phyloP scores from a whole-genome alignment of 2,888 invertebrate species.

The Prenolepis imparis region DNA sequence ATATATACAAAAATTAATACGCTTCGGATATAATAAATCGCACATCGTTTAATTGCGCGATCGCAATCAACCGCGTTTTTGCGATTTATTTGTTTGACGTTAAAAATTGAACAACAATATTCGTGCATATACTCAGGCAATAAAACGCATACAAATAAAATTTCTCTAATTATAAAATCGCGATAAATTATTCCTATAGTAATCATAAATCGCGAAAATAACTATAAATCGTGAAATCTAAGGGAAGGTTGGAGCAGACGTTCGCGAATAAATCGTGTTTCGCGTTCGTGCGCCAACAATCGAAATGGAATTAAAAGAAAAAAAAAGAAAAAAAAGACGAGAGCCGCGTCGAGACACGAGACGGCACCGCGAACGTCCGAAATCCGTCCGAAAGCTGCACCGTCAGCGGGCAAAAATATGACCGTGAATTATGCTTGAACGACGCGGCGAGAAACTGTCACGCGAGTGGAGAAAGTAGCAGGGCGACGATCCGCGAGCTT shows the following conservation, averaged over 20 bases:
- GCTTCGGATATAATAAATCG: background rate
- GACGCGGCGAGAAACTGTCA: conserved; percentile 64
- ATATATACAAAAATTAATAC: background rate
- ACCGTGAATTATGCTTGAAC: conserved; percentile 79
- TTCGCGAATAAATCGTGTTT: background rate
- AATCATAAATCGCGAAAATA: conserved; percentile 1
- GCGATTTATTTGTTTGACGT: background rate
- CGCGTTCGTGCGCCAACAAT: conserved; percentile 10
- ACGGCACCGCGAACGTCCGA: conserved; percentile 1
- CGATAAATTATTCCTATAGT: conserved; percentile 34
- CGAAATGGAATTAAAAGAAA: conserved; percentile 14
- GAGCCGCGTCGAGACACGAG: background rate
- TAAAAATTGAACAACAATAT: background rate
- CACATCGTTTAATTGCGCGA: background rate
- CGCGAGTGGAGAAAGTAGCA: conserved; percentile 69
- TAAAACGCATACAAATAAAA: background rate
- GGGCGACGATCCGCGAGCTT: conserved; percentile 74
- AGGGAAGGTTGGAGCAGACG: background rate
- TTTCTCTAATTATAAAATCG: conserved; percentile 13
- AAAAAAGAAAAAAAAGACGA: background rate
- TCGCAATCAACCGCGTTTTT: background rate
- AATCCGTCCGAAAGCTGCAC: conserved; percentile 30
- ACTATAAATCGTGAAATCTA: background rate
- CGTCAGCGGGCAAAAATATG: conserved; percentile 73
- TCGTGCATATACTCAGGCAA: background rate